Evolutionary conservation across 2,888 invertebrate genomes (phyloP), one percentile per base, ranked within the genome.

Genomic region (Dynastes maya): DNA sequence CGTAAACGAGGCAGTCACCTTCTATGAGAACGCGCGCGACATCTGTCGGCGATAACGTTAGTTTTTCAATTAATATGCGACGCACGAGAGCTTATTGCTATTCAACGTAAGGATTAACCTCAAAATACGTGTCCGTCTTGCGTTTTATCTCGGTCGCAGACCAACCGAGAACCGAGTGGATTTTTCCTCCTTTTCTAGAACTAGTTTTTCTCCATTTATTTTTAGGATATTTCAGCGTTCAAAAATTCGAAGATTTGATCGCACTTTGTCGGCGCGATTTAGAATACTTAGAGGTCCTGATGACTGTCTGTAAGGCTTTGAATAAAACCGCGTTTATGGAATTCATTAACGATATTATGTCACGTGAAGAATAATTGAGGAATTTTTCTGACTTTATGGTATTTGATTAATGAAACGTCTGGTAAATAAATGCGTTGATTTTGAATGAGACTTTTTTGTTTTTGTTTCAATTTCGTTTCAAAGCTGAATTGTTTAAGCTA

Each of bases 21-120:
- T 58, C 9, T 58, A 58, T 58, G 55, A 37, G 32, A 37, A 40
- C n/a, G 16, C 64, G 64, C 32, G 32, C 64, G 64, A 64, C 64
- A 64, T 64, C 64, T 64, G 64, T 29, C 64, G 64, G 22, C 16
- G 40, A 64, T n/a, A 64, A 64, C 64, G 32, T 64, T 64, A 37
- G 64, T 64, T 64, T 64, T 64, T 64, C 64, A 37, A 64, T 64
- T 64, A 64, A 64, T 37, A 64, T 64, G 32, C 64, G 64, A 37
- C 64, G 64, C 64, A 64, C 6, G 64, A 37, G 29, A 5, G 9
- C 64, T 64, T 64, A 37, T 64, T 64, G 32, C 40, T 64, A 40
- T 64, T 64, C 64, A 32, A 64, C 64, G 64, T 64, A 13, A 37
- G 64, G 64, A 64, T 64, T 64, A 64, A 64, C 64, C 64, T 64